Percentiles rank a stretch among this genome's conserved stretches.
Conservation (phyloP, 2,888 invertebrate species). For the Trachelus stipa region DNA sequence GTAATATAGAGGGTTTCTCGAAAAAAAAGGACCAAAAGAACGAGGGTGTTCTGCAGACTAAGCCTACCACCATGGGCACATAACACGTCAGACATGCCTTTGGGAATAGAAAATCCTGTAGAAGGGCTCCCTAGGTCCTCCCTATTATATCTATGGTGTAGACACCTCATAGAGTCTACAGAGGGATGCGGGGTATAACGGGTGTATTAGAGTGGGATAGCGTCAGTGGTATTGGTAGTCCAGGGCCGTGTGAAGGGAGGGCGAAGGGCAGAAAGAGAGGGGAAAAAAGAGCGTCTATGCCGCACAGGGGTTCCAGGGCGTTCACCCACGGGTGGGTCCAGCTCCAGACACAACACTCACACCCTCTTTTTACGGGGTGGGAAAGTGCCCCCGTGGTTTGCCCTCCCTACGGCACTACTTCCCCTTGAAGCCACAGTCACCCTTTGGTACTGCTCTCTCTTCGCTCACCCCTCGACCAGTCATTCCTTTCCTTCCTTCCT, state of each 20-base stretch:
- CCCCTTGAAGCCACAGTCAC: neutral
- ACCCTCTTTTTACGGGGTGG: conserved; percentile 50
- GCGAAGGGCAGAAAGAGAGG: conserved; percentile 12
- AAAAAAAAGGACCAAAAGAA: neutral
- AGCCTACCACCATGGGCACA: conserved; percentile 28
- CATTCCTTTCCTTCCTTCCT: conserved; percentile 23
- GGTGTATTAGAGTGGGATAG: neutral
- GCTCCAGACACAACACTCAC: conserved; percentile 59
- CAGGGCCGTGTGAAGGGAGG: conserved; percentile 19
- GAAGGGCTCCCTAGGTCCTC: conserved; percentile 35
- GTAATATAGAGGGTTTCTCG: conserved; percentile 7
- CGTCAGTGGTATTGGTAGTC: neutral
- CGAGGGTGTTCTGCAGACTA: neutral
- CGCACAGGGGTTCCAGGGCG: conserved; percentile 54
- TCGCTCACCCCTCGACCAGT: conserved; percentile 30
- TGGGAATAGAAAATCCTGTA: conserved; percentile 50
- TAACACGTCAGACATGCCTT: conserved; percentile 50
- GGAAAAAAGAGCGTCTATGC: conserved; percentile 46
- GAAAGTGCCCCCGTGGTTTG: conserved; percentile 34
- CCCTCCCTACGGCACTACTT: conserved; percentile 9
- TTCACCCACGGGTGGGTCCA: conserved; percentile 60
- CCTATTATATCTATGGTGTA: conserved; percentile 44
- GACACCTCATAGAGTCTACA: conserved; percentile 46
- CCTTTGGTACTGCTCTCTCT: conserved; percentile 5
- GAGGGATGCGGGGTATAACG: conserved; percentile 8